Evolutionary conservation across 2,797 vertebrate genomes (phyloP), one percentile per base, ranked within the genome.

Genomic region (Pogonophryne albipinna): DNA sequence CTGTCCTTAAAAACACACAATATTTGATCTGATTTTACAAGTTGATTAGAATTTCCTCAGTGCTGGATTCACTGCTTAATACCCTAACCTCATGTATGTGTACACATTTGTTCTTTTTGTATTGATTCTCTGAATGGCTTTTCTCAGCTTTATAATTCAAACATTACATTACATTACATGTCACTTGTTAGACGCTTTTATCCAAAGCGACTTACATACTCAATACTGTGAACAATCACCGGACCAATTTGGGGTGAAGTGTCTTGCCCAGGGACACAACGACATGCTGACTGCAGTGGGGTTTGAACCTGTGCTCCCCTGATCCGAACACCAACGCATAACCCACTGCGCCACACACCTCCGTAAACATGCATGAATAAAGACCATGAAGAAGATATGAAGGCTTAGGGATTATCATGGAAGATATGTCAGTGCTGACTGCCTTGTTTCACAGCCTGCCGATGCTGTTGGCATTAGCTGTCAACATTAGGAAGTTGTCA

Each of bases 401-500:
- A 53, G 65, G 65, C n/a, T 55, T 38, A 56, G 55, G 60, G 64
- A 72, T 63, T 76, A 58, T 80, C 57, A 55, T 31, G 55, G 74
- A 76, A 82, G 55, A 79, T 80, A 56, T 83, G 49, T 72, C 55
- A 66, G 15, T 10, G 27, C 27, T 23, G 59, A 45, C 79, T 74
- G 69, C 41, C 42, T 76, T 52, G 74, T 69, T 86, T 81, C 44
- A 3, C 73, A 66, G 63, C 73, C 66, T 79, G 80, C 71, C 70
- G 73, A 16, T 61, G 56, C 71, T 80, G 59, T 58, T 74, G 74
- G 71, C 72, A 59, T 81, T 60, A 67, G 76, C 73, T 76, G 69
- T 85, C 79, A 83, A 60, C 82, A 64, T 80, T 69, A 71, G 74
- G 69, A 87, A 76, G 71, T 71, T 87, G 84, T 92, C 83, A 81